A percentile compares a stretch with the other conserved stretches of the same genome.
These are phyloP conservation scores for Drosophila macrospina DNA, from an alignment of 2,888 invertebrate genomes.

Conservation along the genomic window DNA sequence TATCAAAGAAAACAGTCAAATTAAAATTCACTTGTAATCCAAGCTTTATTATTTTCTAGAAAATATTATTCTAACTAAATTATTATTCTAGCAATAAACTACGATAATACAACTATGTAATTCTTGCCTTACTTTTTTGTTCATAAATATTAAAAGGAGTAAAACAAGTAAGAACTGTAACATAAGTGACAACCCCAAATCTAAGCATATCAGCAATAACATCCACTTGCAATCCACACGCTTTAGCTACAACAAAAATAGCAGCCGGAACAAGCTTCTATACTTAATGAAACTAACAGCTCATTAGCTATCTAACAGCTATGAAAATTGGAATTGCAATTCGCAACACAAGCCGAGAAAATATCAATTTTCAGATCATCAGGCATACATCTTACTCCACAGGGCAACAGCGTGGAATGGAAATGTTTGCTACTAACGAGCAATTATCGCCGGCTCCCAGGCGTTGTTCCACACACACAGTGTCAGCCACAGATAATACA, in stretches of 20 bases:
- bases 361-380: constrained; percentile 27
- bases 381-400: constrained; percentile 27
- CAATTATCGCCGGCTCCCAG: constrained; percentile 77
- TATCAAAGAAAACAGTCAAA: not conserved
- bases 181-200: too few relatives aligned
- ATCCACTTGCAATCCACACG: constrained; percentile 11
- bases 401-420: constrained; percentile 21
- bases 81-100: too few relatives aligned
- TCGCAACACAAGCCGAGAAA: constrained; percentile 20
- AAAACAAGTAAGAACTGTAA: too few relatives aligned
- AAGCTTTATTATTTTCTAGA: too few relatives aligned
- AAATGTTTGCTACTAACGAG: constrained; percentile 75
- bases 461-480: constrained; percentile 53
- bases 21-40: not conserved
- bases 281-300: not conserved
- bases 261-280: not conserved
- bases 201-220: not conserved
- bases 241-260: not conserved
- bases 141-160: too few relatives aligned
- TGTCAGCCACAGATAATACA: constrained; percentile 31
- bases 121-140: too few relatives aligned
- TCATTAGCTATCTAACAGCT: not conserved
- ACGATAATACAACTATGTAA: too few relatives aligned
- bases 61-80: too few relatives aligned
- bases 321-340: constrained; percentile 13